These are phyloP conservation scores for Ispidina lecontei DNA, from an alignment of 2,797 vertebrate species.

Conservation along the genomic window DNA sequence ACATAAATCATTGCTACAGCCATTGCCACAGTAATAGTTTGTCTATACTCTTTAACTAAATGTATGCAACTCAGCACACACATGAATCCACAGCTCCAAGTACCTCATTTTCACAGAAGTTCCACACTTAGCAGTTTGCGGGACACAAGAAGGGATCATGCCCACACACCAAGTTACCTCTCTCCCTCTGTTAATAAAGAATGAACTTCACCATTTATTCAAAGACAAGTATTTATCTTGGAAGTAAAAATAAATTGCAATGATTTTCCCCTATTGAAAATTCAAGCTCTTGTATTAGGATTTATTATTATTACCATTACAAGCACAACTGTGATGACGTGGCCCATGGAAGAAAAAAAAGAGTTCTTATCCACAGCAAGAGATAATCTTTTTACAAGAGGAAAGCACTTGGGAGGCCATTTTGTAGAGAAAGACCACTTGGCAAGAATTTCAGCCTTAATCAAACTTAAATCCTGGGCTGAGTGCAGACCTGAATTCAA, in stretches of 20 bases:
- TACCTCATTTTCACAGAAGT: neutral
- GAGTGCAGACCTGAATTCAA: neutral
- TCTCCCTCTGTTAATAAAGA: neutral
- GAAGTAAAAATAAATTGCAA: neutral
- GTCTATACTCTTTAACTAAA: neutral
- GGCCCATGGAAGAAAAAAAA: neutral
- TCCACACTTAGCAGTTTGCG: neutral
- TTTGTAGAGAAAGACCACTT: neutral
- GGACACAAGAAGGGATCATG: neutral
- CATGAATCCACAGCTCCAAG: neutral
- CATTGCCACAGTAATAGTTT: neutral
- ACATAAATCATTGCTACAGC: neutral
- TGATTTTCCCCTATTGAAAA: neutral
- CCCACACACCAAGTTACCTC: neutral
- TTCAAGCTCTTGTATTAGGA: neutral
- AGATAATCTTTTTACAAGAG: neutral
- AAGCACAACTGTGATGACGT: neutral
- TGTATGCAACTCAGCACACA: neutral
- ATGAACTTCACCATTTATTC: neutral
- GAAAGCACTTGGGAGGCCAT: neutral
- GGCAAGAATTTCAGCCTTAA: neutral
- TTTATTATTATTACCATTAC: neutral
- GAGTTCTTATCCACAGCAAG: neutral
- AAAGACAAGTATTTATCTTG: neutral
- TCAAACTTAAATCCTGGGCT: neutral